Evolutionary conservation across 2,888 invertebrate genomes (phyloP), one percentile per base, ranked within the genome.

Genomic region (Linnaemya vulpina): DNA sequence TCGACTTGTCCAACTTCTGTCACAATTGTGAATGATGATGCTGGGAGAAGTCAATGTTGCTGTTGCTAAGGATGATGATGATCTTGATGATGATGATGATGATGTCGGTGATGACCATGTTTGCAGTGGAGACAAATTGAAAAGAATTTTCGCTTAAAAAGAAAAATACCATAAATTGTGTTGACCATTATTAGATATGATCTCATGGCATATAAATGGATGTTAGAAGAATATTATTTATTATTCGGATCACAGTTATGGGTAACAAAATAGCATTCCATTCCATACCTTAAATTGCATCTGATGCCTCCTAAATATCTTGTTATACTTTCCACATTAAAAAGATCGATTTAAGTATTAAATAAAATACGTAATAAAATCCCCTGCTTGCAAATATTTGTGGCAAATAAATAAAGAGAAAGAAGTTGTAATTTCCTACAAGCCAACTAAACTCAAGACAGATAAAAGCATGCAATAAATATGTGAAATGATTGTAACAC

Each of bases 401-500:
- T 0, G n/a, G 3, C 5, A 55, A 55, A 25, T 1, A 25, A 55
- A 55, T 0, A 30, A 30, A 30, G 30, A 3, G 30, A 30, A 30
- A 30, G 30, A 30, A 3, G 5, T 3, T 8, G n/a, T 4, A 30
- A n/a, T 30, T 58, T 35, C 15, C 55, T 35, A n/a, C 30, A 10
- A 58, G 51, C 38, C 17, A 22, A 11, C 20, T 55, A 15, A 15
- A 30, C 25, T 43, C 17, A 13, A 35, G 4, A 0, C 7, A 30
- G 9, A 43, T 35, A 1, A n/a, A 30, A 15, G 43, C 38, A 46
- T 17, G 43, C 63, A 53, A 25, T 17, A 82, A 82, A 79, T 67
- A 85, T 85, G 82, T 75, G 60, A 85, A 85, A 79, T 74, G 71
- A 75, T 82, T 85, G 85, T 85, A 78, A 81, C 78, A 82, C 85